Evolutionary conservation across 1,140 invertebrate species (phyloP).

Genomic region (Drosophila novamexicana): DNA sequence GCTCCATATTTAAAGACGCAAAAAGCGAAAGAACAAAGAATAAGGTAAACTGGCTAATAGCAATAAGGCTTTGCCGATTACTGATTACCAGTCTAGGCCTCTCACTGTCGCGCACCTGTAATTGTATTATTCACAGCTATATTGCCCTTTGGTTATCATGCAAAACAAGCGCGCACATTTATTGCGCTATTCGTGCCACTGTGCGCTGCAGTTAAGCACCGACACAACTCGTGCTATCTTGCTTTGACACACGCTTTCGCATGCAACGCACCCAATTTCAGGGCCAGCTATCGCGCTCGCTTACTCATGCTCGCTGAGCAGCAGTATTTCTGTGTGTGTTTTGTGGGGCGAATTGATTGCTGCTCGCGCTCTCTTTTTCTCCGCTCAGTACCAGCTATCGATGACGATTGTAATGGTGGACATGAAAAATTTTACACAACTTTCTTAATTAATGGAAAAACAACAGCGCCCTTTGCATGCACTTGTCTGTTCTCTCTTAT

Average conservation of each 20-base stretch:
- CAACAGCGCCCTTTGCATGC: conserved; percentile 46
- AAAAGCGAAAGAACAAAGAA: conserved; percentile 44
- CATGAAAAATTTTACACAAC: conserved; percentile 78
- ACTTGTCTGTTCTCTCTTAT: conserved; percentile 9
- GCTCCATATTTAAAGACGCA: conserved; percentile 45
- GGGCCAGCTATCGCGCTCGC: conserved; percentile 55
- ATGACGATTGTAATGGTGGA: conserved; percentile 73
- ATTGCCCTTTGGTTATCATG: conserved; percentile 39
- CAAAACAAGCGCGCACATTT: conserved; percentile 38
- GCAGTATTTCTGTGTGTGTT: conserved; percentile 31
- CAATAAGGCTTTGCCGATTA: conserved; percentile 11
- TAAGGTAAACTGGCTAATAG: background rate
- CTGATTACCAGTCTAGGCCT: conserved; percentile 13
- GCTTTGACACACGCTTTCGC: conserved; percentile 39
- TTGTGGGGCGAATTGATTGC: conserved; percentile 48
- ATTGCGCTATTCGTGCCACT: conserved; percentile 50
- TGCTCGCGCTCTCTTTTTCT: conserved; percentile 56
- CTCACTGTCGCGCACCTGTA: conserved; percentile 15
- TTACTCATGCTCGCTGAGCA: conserved; percentile 24
- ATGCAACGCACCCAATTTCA: conserved; percentile 76
- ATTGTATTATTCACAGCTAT: conserved; percentile 29
- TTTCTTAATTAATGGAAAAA: conserved; percentile 75
- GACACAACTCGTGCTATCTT: conserved; percentile 48
- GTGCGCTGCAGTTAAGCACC: conserved; percentile 65
- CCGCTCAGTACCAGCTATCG: conserved; percentile 41